Conservation (phyloP, 2,797 vertebrate genomes). For the Coccyzus lansbergi region DNA sequence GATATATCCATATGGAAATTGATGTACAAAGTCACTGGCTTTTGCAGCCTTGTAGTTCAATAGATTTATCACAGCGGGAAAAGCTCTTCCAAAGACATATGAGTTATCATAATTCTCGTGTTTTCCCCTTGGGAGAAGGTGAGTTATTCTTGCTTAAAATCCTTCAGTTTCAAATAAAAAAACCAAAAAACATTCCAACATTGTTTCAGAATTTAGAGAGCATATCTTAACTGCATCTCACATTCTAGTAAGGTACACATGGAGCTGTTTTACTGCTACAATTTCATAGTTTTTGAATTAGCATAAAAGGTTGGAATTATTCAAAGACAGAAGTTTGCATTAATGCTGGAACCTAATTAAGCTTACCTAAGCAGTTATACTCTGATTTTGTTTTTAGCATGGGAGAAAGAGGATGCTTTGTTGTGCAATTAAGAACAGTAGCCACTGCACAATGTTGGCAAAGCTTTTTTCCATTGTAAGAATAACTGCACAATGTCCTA, state of each 20-base stretch:
- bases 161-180: not conserved
- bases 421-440: constrained; percentile 72
- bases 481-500: constrained; percentile 31
- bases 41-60: constrained; percentile 51
- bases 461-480: constrained; percentile 59
- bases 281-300: constrained; percentile 30
- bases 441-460: constrained; percentile 54
- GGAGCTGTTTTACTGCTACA: not conserved
- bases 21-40: constrained; percentile 60
- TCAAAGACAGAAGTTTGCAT: not conserved
- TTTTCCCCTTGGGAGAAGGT: constrained; percentile 35
- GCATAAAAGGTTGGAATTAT: constrained; percentile 41
- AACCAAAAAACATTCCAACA: not conserved
- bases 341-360: constrained; percentile 65
- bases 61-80: constrained; percentile 66
- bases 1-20: constrained; percentile 33
- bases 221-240: not conserved
- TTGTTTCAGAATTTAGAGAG: constrained; percentile 11
- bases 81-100: constrained; percentile 38
- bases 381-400: constrained; percentile 45
- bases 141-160: constrained; percentile 30
- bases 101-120: constrained; percentile 56
- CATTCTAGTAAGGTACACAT: not conserved
- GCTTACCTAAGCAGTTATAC: constrained; percentile 75
- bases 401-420: constrained; percentile 65